A percentile compares a stretch with the other conserved stretches of the same genome.
Evolutionary conservation across 2,888 invertebrate genomes (phyloP).

Genomic region (Catocala sponsa): DNA sequence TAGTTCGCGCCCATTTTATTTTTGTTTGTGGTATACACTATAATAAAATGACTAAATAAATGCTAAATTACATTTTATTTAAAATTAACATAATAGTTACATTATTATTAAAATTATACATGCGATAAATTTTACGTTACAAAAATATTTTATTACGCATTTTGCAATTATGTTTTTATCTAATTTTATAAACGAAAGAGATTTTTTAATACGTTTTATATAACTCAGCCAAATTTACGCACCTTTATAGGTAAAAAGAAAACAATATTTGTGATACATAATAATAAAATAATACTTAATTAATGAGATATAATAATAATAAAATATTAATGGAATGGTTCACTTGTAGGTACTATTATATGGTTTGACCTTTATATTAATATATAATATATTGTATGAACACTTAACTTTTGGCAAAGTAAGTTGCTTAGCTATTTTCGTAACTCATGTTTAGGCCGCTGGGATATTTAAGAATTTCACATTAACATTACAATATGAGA

Average conservation of each 20-base stretch:
- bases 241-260: slow-evolving; percentile 33
- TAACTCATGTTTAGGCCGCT: slow-evolving; percentile 59
- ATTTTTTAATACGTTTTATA: slow-evolving; percentile 35
- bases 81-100: slow-evolving; percentile 73
- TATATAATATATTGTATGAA: slow-evolving; percentile 58
- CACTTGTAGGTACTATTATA: slow-evolving; percentile 55
- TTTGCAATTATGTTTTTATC: slow-evolving; percentile 52
- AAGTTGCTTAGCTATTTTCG: slow-evolving; percentile 39
- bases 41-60: slow-evolving; percentile 59
- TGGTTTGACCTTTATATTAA: slow-evolving; percentile 49
- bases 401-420: slow-evolving; percentile 75
- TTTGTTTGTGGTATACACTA: slow-evolving; percentile 37
- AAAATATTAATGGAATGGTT: slow-evolving; percentile 69
- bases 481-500: slow-evolving; percentile 72
- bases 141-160: slow-evolving; percentile 80
- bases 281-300: slow-evolving; percentile 52
- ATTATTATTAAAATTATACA: slow-evolving; percentile 77
- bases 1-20: slow-evolving; percentile 55
- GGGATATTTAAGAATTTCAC: slow-evolving; percentile 51
- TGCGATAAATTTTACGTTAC: slow-evolving; percentile 81
- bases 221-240: slow-evolving; percentile 44
- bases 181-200: slow-evolving; percentile 43
- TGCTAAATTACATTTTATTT: slow-evolving; percentile 83
- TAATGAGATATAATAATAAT: slow-evolving; percentile 52
- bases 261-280: slow-evolving; percentile 41